Base-by-base conservation (phyloP, 2,113 vertebrate species). In the Ariopsis seemanni region DNA sequence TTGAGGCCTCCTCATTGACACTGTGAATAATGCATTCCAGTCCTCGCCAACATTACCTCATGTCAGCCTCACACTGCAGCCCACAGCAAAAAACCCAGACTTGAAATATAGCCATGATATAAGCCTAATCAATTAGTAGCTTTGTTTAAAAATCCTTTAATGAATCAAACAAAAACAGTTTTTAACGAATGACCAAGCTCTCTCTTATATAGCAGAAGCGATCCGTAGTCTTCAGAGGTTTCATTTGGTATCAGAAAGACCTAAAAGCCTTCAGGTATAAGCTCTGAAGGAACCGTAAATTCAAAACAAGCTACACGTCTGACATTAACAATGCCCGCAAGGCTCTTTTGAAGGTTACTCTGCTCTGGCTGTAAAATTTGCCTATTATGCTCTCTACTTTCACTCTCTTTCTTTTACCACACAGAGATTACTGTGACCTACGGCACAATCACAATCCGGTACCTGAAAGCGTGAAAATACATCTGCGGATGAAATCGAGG, bases 281-380 rank as follows among this genome's bases (percentile, higher is more conserved):
- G 17, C 83, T 85, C 78, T 42, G n/a, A 72, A 67, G 52, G 18
- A 71, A 27, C 42, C 9, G 20, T 72, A 60, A 82, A 82, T 87
- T 87, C 25, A 87, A 79, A 86, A 86, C 65, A 50, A 57, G 57
- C 75, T 67, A 14, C 63, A 65, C 25, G 57, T 80, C 18, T 84
- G 80, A 74, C 71, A 25, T 62, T 79, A 52, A 79, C 18, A 63
- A 60, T 18, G 42, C 67, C 50, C 74, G 60, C 65, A 81, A 82
- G n/a, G n/a, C 63, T 58, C 14, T 42, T 82, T 63, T 87, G 82
- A 87, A 89, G 83, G 86, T 87, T 85, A 85, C 63, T 18, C 65
- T 87, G 67, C 18, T 63, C 42, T 25, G 7, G 22, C 53, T 30
- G 27, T 60, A 34, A 60, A 85, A 72, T 69, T 25, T 60, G 3